Evolutionary conservation across 2,888 invertebrate species (phyloP), one percentile per base, ranked within the genome.

Genomic region (Coleophora flavipennella): DNA sequence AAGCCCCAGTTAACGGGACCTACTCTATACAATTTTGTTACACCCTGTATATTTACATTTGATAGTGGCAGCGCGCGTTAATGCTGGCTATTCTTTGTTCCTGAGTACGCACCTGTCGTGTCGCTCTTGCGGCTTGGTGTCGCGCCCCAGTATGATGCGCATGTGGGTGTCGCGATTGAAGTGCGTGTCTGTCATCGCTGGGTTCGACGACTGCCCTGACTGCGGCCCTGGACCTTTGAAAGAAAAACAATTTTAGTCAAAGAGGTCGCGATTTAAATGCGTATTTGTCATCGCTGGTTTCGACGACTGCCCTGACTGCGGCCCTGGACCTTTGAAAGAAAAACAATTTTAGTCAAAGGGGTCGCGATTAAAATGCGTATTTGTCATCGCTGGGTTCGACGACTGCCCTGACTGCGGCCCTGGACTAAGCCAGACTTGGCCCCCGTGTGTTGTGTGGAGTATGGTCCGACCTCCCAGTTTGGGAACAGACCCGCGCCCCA

Each of bases 161-260:
- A 95, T 95, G 60, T 95, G 95, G 0, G 95, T 94, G 66, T 95
- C 95, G n/a, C 95, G 85, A 39, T 92, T 92, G 80, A 94, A 94
- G 66, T 94, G 94, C 28, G 91, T 92, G 70, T 94, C 94, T 0
- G 92, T 87, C 63, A 87, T 61, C 38, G 66, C 52, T 13, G 78
- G 67, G 62, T 84, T 67, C 0, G 59, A 76, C 62, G 41, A 3
- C 20, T 3, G 3, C 20, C 6, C 3, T 20, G 20, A 3, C 20
- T 20, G 20, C 6, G 20, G 20, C 3, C 3, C 20, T 20, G 20
- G 3, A 6, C 20, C 20, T 20, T 3, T 6, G 20, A 20, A 3
- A 20, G 6, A 20, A n/a, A n/a, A n/a, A n/a, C n/a, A n/a, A n/a
- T n/a, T n/a, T n/a, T n/a, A n/a, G n/a, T n/a, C n/a, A n/a, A n/a